phyloP scores from a whole-genome alignment of 1,140 invertebrate species.

The Brachionus asplanchnoidis region DNA sequence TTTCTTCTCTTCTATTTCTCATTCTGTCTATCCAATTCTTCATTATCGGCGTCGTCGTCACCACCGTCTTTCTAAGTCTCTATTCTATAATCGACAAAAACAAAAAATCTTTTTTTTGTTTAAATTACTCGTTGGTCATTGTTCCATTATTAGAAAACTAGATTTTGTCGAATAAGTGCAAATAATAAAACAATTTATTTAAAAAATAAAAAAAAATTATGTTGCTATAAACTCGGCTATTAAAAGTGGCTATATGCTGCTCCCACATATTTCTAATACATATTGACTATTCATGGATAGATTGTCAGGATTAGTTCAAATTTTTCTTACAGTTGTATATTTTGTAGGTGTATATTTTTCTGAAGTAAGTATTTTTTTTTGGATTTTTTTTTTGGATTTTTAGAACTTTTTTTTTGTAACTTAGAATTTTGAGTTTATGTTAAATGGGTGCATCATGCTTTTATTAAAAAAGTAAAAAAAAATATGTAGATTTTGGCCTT shows the following conservation, averaged over 20 bases:
- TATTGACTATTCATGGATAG: not conserved
- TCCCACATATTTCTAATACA: not conserved
- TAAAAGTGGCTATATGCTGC: not conserved
- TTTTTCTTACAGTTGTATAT: not conserved
- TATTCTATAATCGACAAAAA: not conserved
- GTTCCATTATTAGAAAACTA: not conserved
- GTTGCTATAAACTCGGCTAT: not conserved
- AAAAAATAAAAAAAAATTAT: not conserved
- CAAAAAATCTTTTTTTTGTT: not conserved
- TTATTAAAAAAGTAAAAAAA: not conserved
- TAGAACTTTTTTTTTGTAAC: no score
- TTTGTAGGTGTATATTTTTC: not conserved
- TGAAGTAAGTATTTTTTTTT: not conserved
- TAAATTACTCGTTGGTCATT: not conserved
- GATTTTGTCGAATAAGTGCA: not conserved
- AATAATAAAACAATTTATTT: not conserved
- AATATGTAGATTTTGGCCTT: not conserved
- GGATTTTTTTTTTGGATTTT: not conserved
- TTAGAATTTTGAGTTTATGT: not conserved
- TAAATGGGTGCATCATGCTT: not conserved
- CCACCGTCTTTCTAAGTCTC: not conserved
- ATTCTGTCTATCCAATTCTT: not conserved
- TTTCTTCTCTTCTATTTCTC: not conserved
- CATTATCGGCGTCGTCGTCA: not conserved
- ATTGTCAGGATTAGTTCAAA: not conserved